Conservation (phyloP, 1,140 invertebrate species). For the Rhyzopertha dominica region DNA sequence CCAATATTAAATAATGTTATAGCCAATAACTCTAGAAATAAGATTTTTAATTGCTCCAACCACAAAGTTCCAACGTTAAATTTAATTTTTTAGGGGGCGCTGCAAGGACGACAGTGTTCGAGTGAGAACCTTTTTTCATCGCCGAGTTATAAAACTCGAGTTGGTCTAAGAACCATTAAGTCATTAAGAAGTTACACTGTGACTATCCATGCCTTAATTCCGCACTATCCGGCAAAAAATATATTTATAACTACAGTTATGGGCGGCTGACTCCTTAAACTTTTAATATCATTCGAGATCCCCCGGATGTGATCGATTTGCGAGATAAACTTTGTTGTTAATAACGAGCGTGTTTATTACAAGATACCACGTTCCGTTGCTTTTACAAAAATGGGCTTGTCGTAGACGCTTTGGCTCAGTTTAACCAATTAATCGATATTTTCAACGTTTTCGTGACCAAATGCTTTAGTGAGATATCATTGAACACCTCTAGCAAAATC, state of each 20-base stretch:
- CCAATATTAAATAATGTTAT: constrained; percentile 15
- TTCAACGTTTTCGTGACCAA: too few species aligned
- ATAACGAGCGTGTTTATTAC: too few species aligned
- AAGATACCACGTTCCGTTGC: too few species aligned
- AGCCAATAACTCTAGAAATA: constrained; percentile 16
- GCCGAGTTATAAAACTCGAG: constrained; percentile 18
- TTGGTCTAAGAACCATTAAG: constrained; percentile 22
- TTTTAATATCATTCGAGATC: too few species aligned
- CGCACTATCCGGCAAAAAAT: constrained; percentile 16
- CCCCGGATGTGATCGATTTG: too few species aligned
- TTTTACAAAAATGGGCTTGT: too few species aligned
- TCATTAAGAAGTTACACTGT: constrained; percentile 22
- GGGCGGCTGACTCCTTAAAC: constrained; percentile 16
- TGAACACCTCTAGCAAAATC: too few species aligned
- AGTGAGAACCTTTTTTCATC: constrained; percentile 9
- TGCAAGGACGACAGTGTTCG: constrained; percentile 13
- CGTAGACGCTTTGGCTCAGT: too few species aligned
- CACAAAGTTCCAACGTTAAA: too few species aligned
- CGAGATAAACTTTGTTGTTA: too few species aligned
- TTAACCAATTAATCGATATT: too few species aligned
- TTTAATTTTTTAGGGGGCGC: constrained; percentile 10
- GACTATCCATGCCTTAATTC: constrained; percentile 22
- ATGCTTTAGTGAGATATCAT: too few species aligned
- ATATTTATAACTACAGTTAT: constrained; percentile 19
- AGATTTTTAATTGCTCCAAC: constrained; percentile 17